These are phyloP conservation scores for Meteorus sp. DNA, from an alignment of 1,140 invertebrate genomes.

Conservation along the genomic window DNA sequence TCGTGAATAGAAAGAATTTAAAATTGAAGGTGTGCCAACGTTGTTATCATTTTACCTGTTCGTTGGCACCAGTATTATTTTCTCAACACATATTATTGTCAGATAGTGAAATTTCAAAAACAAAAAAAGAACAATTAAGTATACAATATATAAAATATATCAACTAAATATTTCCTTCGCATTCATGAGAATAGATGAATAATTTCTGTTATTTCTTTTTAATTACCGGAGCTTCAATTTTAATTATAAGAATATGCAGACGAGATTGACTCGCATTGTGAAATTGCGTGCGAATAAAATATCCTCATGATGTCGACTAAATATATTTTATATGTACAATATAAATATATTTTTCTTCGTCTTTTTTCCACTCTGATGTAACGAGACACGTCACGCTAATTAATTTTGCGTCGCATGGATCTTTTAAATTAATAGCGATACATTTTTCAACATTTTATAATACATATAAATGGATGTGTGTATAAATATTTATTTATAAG, in stretches of 20 bases:
- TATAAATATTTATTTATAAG: no score
- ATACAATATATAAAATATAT: no score
- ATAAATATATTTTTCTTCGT: slow-evolving; percentile 9
- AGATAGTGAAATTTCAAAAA: not conserved
- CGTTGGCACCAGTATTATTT: slow-evolving; percentile 32
- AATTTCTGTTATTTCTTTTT: no score
- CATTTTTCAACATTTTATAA: no score
- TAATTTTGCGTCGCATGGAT: slow-evolving; percentile 32
- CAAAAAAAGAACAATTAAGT: not conserved
- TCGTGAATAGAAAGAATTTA: slow-evolving; percentile 42
- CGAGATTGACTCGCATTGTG: not conserved
- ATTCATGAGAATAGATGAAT: no score
- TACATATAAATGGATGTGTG: no score
- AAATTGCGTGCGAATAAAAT: slow-evolving; percentile 37
- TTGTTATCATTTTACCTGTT: slow-evolving; percentile 39
- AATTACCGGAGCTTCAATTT: slow-evolving; percentile 2
- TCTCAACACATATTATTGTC: no score
- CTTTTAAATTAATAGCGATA: no score
- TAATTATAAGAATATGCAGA: slow-evolving; percentile 27
- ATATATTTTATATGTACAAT: slow-evolving; percentile 4
- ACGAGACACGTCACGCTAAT: slow-evolving; percentile 47
- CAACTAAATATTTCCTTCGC: no score
- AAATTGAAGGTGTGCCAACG: slow-evolving; percentile 46
- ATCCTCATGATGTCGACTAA: slow-evolving; percentile 20
- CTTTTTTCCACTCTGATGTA: slow-evolving; percentile 33